phyloP scores from a whole-genome alignment of 2,113 vertebrate species.

The Eonycteris spelaea region DNA sequence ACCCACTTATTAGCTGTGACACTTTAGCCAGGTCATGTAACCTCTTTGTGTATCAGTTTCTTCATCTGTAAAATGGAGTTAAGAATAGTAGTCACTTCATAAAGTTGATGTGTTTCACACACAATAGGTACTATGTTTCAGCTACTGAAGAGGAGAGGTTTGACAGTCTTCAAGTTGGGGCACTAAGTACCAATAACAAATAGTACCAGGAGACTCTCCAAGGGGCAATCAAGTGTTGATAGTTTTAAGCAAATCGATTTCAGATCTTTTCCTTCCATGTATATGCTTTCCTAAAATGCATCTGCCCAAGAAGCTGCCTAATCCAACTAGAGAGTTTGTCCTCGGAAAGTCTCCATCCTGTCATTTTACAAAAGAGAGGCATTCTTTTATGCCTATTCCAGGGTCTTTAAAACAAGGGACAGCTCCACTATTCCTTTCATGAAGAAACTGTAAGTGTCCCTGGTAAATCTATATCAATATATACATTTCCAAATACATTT shows the following conservation, averaged over 20 bases:
- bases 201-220: background rate
- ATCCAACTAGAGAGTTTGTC: background rate
- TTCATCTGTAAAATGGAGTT: background rate
- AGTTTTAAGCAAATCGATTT: background rate
- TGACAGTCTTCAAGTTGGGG: background rate
- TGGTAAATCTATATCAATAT: background rate
- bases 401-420: background rate
- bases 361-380: background rate
- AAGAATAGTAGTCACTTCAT: background rate
- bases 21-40: background rate
- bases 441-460: background rate
- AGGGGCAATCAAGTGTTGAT: background rate
- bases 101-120: background rate
- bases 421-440: background rate
- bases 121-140: background rate
- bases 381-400: background rate
- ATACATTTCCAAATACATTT: background rate
- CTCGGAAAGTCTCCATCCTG: background rate
- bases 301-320: background rate
- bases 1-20: background rate
- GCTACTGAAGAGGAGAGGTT: background rate
- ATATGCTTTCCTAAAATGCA: background rate
- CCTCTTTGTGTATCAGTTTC: background rate
- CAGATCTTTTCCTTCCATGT: background rate
- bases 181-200: background rate